phyloP scores from a whole-genome alignment of 35 echinoderm and acorn worm genomes.

The Heliocidaris erythrogramma region DNA sequence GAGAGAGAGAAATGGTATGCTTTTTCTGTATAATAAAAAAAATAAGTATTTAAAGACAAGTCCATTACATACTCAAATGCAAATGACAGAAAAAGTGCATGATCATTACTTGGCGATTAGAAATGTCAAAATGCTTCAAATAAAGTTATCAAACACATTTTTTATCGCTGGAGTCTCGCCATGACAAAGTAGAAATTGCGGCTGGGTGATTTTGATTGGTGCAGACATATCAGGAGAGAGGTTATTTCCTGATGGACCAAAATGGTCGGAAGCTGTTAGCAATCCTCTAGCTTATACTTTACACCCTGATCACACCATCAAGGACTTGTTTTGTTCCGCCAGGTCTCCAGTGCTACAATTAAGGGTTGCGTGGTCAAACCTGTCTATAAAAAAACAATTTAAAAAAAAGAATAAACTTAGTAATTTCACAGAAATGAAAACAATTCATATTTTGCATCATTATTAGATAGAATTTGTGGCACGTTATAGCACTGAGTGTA shows the following conservation, averaged over 20 bases:
- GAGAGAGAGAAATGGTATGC: not conserved
- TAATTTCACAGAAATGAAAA: too few relatives aligned
- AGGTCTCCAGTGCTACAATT: too few relatives aligned
- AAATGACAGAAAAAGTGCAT: not conserved
- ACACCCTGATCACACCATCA: not conserved
- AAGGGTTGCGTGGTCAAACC: too few relatives aligned
- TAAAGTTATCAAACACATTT: not conserved
- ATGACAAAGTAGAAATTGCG: not conserved
- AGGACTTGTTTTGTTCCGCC: not conserved
- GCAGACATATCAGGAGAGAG: not conserved
- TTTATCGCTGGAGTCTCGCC: not conserved
- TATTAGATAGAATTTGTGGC: too few relatives aligned
- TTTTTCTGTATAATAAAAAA: not conserved
- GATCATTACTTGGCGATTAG: not conserved
- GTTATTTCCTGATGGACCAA: not conserved
- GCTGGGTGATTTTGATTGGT: not conserved
- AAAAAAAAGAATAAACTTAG: too few relatives aligned
- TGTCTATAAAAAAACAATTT: too few relatives aligned
- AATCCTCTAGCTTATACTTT: not conserved
- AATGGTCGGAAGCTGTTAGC: not conserved
- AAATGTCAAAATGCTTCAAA: conserved; percentile 18
- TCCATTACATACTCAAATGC: not conserved
- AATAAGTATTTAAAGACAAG: too few relatives aligned
- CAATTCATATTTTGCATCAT: too few relatives aligned
- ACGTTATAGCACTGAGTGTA: too few relatives aligned